These are phyloP conservation scores for Chaenocephalus aceratus DNA, from an alignment of 2,113 vertebrate species.

Conservation along the genomic window DNA sequence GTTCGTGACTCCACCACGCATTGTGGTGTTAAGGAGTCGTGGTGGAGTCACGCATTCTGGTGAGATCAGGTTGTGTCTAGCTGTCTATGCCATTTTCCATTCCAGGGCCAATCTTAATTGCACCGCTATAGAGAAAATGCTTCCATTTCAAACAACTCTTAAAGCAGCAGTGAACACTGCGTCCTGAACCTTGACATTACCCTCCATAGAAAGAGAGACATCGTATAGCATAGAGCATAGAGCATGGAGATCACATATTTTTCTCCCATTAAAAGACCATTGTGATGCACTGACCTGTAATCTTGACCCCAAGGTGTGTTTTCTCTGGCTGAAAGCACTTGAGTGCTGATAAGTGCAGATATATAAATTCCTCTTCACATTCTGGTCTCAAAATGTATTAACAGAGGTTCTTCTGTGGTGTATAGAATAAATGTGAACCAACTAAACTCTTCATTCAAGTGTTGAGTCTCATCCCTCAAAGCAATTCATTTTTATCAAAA, in stretches of 20 bases:
- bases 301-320: slow-evolving; percentile 53
- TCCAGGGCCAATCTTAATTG: slow-evolving; percentile 33
- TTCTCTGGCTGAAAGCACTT: slow-evolving; percentile 30
- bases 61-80: background rate
- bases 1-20: no score
- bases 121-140: slow-evolving; percentile 21
- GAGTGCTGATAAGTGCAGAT: slow-evolving; percentile 17
- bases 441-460: slow-evolving; percentile 15
- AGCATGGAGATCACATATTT: slow-evolving; percentile 47
- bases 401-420: background rate
- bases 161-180: slow-evolving; percentile 23
- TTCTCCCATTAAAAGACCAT: slow-evolving; percentile 45
- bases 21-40: no score
- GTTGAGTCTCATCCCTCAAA: background rate
- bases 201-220: slow-evolving; percentile 19
- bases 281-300: slow-evolving; percentile 60
- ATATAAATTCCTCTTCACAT: slow-evolving; percentile 20
- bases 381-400: background rate
- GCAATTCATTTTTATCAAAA: background rate
- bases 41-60: no score
- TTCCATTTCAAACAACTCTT: slow-evolving; percentile 55
- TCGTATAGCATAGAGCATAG: background rate
- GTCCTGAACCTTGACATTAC: slow-evolving; percentile 55
- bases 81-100: background rate
- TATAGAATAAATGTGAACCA: background rate